Conservation (phyloP, 1,140 invertebrate genomes). For the Temnothorax curvispinosus region DNA sequence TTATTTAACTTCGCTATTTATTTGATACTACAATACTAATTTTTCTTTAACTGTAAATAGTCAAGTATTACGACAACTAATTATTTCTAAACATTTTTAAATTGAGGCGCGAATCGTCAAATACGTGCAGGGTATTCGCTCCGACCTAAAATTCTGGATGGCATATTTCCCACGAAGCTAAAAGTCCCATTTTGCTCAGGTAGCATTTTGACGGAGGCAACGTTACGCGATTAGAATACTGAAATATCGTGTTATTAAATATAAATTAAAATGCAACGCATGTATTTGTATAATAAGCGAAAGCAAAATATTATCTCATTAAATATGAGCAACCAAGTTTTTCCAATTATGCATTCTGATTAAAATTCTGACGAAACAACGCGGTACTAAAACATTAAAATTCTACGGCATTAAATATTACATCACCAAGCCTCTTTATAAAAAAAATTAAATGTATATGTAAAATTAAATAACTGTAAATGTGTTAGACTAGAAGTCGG, state of each 20-base stretch:
- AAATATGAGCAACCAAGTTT: not conserved
- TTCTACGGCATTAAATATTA: not conserved
- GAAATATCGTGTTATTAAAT: not conserved
- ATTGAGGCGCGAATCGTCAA: too few relatives aligned
- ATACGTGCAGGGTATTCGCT: too few relatives aligned
- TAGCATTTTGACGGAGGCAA: not conserved
- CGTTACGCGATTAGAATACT: not conserved
- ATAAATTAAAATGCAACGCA: not conserved
- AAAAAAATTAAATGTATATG: not conserved
- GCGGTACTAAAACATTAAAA: not conserved
- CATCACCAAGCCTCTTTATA: not conserved
- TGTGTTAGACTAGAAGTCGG: not conserved
- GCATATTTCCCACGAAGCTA: too few relatives aligned
- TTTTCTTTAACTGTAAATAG: too few relatives aligned
- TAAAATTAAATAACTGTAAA: constrained; percentile 15
- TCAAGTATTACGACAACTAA: too few relatives aligned
- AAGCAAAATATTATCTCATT: not conserved
- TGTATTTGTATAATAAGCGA: not conserved
- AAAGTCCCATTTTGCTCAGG: not conserved
- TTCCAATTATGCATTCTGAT: not conserved
- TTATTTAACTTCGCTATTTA: too few relatives aligned
- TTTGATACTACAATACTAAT: too few relatives aligned
- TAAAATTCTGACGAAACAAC: constrained; percentile 14
- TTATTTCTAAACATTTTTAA: too few relatives aligned
- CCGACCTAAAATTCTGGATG: too few relatives aligned